phyloP scores from a whole-genome alignment of 2,888 invertebrate species.

The Blera fallax region DNA sequence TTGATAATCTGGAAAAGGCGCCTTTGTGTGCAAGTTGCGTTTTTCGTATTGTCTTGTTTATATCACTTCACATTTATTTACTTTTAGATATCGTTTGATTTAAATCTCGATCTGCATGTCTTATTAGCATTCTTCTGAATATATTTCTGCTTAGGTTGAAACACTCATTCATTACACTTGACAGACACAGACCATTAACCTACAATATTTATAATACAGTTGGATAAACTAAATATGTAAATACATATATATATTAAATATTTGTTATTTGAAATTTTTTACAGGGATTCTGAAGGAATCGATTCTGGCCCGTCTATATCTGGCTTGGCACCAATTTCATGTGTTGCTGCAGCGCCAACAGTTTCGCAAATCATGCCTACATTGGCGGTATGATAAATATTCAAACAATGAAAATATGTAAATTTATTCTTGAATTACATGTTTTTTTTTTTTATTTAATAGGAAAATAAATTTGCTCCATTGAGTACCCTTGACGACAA shows the following conservation, averaged over 20 bases:
- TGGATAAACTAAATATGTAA: neutral
- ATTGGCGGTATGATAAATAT: constrained; percentile 38
- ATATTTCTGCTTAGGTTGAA: neutral
- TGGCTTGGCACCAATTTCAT: constrained; percentile 50
- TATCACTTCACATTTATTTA: neutral
- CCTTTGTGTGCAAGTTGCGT: neutral
- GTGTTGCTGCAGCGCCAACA: constrained; percentile 58
- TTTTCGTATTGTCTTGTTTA: neutral
- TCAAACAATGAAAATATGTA: neutral
- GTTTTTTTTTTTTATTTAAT: neutral
- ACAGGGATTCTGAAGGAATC: constrained; percentile 39
- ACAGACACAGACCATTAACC: neutral
- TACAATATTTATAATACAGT: too few species aligned
- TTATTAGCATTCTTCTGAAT: neutral
- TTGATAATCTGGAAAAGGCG: neutral
- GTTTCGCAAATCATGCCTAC: constrained; percentile 52
- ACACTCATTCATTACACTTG: neutral
- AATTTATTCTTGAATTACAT: neutral
- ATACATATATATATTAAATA: neutral
- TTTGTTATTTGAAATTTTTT: neutral
- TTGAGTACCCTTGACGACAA: constrained; percentile 49
- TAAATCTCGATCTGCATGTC: neutral
- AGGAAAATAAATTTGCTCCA: constrained; percentile 66
- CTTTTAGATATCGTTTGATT: neutral
- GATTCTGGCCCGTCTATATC: constrained; percentile 60